phyloP scores from a whole-genome alignment of 2,888 invertebrate species.

The Melanostoma scalare region DNA sequence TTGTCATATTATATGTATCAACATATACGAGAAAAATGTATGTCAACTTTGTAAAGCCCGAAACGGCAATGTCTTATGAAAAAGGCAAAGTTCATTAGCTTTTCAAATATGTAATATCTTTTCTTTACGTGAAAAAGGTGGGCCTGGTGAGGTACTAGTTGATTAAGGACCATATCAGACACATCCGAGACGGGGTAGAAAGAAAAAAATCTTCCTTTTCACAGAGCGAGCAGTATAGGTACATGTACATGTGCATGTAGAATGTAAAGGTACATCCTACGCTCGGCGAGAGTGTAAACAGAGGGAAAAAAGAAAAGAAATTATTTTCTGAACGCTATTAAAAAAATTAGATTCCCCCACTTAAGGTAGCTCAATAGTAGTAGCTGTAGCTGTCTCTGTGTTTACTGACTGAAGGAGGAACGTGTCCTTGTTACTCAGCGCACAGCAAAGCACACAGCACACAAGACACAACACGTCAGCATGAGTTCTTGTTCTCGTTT shows the following conservation, averaged over 20 bases:
- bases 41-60: constrained; percentile 12
- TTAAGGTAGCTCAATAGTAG: constrained; percentile 6
- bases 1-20: constrained; percentile 5
- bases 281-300: background rate
- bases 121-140: background rate
- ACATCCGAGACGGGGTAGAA: constrained; percentile 15
- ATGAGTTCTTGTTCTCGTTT: constrained; percentile 11
- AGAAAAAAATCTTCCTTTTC: background rate
- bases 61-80: constrained; percentile 15
- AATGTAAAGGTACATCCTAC: background rate
- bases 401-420: constrained; percentile 6
- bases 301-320: constrained; percentile 1
- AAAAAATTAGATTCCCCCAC: constrained; percentile 55
- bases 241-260: too few relatives aligned
- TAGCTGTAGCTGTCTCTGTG: background rate
- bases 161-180: constrained; percentile 28
- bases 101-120: constrained; percentile 35
- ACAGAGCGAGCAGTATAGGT: too few relatives aligned
- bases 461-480: constrained; percentile 48
- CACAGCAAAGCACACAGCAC: too few relatives aligned
- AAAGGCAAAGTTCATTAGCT: constrained; percentile 44
- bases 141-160: background rate
- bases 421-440: constrained; percentile 31
- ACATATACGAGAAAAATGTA: background rate
- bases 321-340: constrained; percentile 42